Evolutionary conservation across 1,140 invertebrate species (phyloP).

Genomic region (Diploscapter pachys): DNA sequence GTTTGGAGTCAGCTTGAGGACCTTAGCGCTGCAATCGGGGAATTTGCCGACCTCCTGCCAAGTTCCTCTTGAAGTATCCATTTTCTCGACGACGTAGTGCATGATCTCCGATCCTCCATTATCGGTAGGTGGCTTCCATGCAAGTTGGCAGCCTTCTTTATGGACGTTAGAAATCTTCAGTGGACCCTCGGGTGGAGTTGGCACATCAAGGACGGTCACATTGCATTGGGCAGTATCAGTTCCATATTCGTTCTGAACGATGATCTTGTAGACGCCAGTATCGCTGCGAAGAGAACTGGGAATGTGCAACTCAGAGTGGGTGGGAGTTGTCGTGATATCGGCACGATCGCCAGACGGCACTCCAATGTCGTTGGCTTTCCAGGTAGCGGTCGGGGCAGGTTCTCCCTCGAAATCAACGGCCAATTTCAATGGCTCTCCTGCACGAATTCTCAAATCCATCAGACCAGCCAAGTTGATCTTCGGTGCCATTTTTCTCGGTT

Average conservation of each 20-base stretch:
- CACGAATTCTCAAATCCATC: conserved; percentile 79
- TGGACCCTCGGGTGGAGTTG: conserved; percentile 81
- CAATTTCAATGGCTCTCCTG: conserved; percentile 77
- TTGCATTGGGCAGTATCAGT: conserved; percentile 75
- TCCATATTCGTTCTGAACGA: conserved; percentile 87
- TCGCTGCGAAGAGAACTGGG: conserved; percentile 67
- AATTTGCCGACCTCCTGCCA: conserved; percentile 68
- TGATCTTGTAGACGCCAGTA: conserved; percentile 82
- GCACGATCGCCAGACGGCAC: conserved; percentile 47
- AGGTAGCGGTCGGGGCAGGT: conserved; percentile 52
- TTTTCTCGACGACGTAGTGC: conserved; percentile 91
- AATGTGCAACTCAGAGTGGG: conserved; percentile 47
- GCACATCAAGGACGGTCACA: conserved; percentile 69
- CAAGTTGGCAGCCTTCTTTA: conserved; percentile 75
- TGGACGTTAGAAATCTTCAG: conserved; percentile 77
- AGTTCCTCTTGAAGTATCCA: conserved; percentile 85
- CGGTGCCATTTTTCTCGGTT: conserved; percentile 60
- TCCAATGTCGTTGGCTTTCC: conserved; percentile 53
- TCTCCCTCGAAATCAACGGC: conserved; percentile 58
- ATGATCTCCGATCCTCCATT: conserved; percentile 90
- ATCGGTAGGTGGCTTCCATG: conserved; percentile 84
- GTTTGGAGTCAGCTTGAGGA: conserved; percentile 86
- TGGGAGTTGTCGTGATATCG: conserved; percentile 42
- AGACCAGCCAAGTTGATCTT: conserved; percentile 54
- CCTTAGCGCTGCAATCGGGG: conserved; percentile 69